Evolutionary conservation across 2,113 vertebrate genomes (phyloP).

Genomic region (Macquaria ambigua): DNA sequence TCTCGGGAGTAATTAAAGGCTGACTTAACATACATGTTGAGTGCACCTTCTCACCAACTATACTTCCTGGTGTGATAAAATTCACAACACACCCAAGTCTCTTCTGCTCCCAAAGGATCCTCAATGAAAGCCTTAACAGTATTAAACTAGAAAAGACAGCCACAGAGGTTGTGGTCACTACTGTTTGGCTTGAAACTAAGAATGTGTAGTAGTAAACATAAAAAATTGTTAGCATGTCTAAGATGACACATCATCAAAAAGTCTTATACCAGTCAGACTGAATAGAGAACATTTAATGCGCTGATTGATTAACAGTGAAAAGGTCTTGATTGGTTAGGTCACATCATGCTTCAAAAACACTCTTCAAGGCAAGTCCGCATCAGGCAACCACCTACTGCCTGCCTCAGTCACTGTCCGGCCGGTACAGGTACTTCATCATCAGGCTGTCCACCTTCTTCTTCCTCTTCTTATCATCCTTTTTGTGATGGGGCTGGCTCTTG

Average conservation of each 20-base stretch:
- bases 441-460: conserved; percentile 95
- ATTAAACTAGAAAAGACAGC: not conserved
- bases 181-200: not conserved
- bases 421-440: conserved; percentile 99
- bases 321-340: conserved; percentile 66
- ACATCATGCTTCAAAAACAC: conserved; percentile 84
- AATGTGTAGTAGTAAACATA: not conserved
- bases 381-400: conserved; percentile 89
- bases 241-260: conserved; percentile 2
- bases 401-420: conserved; percentile 94
- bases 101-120: not conserved
- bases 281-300: not conserved
- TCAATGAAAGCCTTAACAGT: not conserved
- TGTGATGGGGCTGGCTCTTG: conserved; percentile 64
- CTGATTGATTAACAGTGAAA: not conserved
- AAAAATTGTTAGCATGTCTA: conserved; percentile 36
- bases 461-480: conserved; percentile 91
- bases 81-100: not conserved
- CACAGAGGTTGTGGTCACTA: not conserved
- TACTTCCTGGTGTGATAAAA: not conserved
- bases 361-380: conserved; percentile 42
- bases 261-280: not conserved
- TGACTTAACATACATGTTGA: conserved; percentile 22
- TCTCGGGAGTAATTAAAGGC: conserved; percentile 37
- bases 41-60: not conserved